These are phyloP conservation scores for Andrena praecox DNA, from an alignment of 2,888 invertebrate genomes.

Conservation along the genomic window DNA sequence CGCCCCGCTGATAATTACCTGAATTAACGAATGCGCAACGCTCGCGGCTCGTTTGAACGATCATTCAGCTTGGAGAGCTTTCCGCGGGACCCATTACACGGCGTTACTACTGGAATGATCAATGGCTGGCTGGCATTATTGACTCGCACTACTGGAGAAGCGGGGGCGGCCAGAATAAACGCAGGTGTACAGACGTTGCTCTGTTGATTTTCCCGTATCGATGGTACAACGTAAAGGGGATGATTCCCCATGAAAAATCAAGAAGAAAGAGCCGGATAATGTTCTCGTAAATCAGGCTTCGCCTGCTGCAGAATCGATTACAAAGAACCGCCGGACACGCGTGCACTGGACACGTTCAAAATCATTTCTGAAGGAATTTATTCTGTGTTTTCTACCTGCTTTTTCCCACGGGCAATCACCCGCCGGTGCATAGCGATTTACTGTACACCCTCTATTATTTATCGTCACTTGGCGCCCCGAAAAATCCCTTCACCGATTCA, in stretches of 20 bases:
- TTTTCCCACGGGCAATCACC: neutral
- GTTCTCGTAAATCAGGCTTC: too few relatives aligned
- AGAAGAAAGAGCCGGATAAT: too few relatives aligned
- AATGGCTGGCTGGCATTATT: slow-evolving; percentile 18
- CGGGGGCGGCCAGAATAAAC: neutral
- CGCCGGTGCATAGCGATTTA: slow-evolving; percentile 18
- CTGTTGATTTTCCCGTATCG: neutral
- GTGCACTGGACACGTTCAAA: slow-evolving; percentile 21
- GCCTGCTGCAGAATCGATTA: too few relatives aligned
- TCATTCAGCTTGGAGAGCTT: neutral
- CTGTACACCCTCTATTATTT: slow-evolving; percentile 66
- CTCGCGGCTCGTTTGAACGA: neutral
- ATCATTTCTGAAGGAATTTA: slow-evolving; percentile 6
- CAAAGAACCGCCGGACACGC: too few relatives aligned
- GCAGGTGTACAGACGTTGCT: neutral
- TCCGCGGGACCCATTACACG: neutral
- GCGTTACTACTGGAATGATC: slow-evolving; percentile 7
- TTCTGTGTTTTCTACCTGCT: slow-evolving; percentile 10
- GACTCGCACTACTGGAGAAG: slow-evolving; percentile 26
- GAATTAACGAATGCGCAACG: slow-evolving; percentile 40
- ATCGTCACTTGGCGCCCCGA: slow-evolving; percentile 73
- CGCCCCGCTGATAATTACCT: slow-evolving; percentile 58
- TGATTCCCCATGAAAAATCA: too few relatives aligned
- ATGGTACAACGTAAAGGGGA: too few relatives aligned
- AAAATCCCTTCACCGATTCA: slow-evolving; percentile 75